Evolutionary conservation across 2,888 invertebrate species (phyloP).

Genomic region (Ferrisia virgata): DNA sequence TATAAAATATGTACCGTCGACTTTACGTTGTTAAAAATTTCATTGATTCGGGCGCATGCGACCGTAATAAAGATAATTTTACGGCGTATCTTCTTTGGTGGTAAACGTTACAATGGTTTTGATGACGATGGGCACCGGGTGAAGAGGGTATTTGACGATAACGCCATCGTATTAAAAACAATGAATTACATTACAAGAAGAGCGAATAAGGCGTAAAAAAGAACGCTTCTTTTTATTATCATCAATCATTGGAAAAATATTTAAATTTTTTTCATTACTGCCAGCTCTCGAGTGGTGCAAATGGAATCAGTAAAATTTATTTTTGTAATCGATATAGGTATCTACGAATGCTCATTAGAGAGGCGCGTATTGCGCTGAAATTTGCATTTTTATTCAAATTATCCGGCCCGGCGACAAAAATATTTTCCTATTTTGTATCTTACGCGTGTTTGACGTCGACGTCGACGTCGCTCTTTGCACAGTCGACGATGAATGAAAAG

Average conservation of each 20-base stretch:
- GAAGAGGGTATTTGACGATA: neutral
- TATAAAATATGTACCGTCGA: neutral
- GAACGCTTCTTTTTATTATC: conserved; percentile 14
- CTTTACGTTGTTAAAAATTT: neutral
- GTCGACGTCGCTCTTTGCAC: neutral
- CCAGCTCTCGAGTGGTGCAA: neutral
- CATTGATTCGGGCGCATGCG: conserved; percentile 1
- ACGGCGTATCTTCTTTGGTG: neutral
- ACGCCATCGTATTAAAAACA: neutral
- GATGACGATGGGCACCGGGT: neutral
- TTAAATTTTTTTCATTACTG: conserved; percentile 12
- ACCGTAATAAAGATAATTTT: conserved; percentile 14
- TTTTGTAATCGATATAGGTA: conserved; percentile 11
- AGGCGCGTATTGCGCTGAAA: neutral
- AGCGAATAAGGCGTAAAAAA: conserved; percentile 5
- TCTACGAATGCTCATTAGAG: neutral
- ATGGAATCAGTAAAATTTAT: neutral
- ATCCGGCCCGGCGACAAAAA: neutral
- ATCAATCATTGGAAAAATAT: conserved; percentile 25
- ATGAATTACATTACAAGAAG: conserved; percentile 10
- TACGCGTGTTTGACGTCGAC: neutral
- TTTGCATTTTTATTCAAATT: conserved; percentile 21
- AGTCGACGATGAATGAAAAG: neutral
- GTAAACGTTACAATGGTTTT: neutral
- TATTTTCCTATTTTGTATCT: neutral